Conservation (phyloP, 2,888 invertebrate species). For the Glyphotaelius pellucidus region DNA sequence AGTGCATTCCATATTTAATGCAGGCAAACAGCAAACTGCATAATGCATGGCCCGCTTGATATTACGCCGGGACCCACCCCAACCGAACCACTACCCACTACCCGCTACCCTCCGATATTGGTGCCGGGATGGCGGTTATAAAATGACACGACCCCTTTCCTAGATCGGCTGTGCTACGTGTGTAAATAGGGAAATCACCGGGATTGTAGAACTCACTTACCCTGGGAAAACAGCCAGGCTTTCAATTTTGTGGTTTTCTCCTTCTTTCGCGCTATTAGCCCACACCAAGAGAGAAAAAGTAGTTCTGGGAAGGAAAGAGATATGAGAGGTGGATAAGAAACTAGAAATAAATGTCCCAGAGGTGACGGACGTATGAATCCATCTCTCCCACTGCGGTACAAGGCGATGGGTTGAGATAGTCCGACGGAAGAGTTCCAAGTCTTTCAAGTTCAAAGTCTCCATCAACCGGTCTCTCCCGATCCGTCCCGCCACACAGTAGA, state of each 20-base stretch:
- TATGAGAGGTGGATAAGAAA: too few relatives aligned
- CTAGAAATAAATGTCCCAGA: too few relatives aligned
- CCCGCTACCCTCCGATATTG: not conserved
- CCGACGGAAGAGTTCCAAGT: too few relatives aligned
- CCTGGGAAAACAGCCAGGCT: not conserved
- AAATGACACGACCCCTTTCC: constrained; percentile 56
- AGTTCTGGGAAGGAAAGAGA: too few relatives aligned
- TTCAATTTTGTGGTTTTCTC: not conserved
- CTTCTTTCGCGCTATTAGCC: too few relatives aligned
- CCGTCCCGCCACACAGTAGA: too few relatives aligned
- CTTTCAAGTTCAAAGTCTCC: too few relatives aligned
- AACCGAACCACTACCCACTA: not conserved
- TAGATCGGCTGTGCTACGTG: constrained; percentile 25
- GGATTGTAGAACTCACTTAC: not conserved
- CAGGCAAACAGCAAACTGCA: constrained; percentile 4
- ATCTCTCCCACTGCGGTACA: too few relatives aligned
- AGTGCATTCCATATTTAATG: not conserved
- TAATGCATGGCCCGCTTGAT: constrained; percentile 17
- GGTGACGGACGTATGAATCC: too few relatives aligned
- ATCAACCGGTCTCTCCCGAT: too few relatives aligned
- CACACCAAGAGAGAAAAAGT: too few relatives aligned
- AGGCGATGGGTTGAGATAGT: too few relatives aligned
- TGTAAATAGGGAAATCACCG: constrained; percentile 16
- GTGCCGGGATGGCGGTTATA: constrained; percentile 46
- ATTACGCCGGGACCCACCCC: not conserved